Conservation (phyloP, 2,888 invertebrate genomes). For the Toxonevra muliebris region DNA sequence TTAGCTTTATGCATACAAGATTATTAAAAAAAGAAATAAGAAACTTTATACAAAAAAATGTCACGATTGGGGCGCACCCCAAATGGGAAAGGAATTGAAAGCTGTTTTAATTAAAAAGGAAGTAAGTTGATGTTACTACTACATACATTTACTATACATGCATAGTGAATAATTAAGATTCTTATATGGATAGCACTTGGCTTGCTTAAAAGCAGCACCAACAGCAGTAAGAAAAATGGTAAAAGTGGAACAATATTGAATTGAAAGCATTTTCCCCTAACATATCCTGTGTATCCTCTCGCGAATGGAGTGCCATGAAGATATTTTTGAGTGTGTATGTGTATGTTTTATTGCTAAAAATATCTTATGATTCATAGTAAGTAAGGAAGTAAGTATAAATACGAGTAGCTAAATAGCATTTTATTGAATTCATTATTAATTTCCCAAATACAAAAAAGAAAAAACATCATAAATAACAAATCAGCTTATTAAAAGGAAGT, state of each 20-base stretch:
- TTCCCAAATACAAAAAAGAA: neutral
- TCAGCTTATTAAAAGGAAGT: slow-evolving; percentile 56
- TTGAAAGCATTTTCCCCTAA: too few relatives aligned
- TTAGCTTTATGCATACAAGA: neutral
- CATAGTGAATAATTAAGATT: too few relatives aligned
- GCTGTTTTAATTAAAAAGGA: slow-evolving; percentile 1
- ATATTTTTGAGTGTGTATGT: neutral
- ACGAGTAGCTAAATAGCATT: neutral
- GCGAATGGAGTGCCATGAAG: too few relatives aligned
- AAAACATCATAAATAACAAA: slow-evolving; percentile 57
- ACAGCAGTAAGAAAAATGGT: too few relatives aligned
- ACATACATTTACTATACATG: neutral
- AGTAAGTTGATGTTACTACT: neutral
- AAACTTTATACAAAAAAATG: slow-evolving; percentile 20
- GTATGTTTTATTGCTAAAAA: neutral
- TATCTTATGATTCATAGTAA: neutral
- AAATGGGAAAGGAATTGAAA: neutral
- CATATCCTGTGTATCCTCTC: too few relatives aligned
- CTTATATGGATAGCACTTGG: too few relatives aligned
- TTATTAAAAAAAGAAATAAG: neutral
- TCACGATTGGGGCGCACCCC: slow-evolving; percentile 4
- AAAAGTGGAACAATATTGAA: too few relatives aligned
- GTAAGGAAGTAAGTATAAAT: neutral
- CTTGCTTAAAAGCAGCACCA: too few relatives aligned
- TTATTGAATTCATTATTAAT: slow-evolving; percentile 13